Evolutionary conservation across 2,797 vertebrate species (phyloP).

Genomic region (Lithobates pipiens): DNA sequence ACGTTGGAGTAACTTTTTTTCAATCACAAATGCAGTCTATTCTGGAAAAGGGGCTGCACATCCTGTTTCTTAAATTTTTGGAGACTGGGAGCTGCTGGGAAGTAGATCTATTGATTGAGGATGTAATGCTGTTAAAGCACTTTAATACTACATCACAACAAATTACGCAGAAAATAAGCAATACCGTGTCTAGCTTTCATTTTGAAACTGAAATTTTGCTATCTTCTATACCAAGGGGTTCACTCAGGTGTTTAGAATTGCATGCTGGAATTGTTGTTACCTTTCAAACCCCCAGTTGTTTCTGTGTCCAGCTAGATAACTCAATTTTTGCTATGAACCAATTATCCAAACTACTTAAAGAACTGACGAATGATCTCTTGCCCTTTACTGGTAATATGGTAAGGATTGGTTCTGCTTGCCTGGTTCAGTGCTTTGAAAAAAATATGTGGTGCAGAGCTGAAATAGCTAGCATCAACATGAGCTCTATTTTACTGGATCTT

Average conservation of each 20-base stretch:
- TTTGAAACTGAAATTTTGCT: background rate
- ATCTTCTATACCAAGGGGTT: conserved; percentile 65
- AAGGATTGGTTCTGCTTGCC: conserved; percentile 76
- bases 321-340: conserved; percentile 72
- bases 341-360: conserved; percentile 76
- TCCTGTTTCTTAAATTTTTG: conserved; percentile 75
- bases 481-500: conserved; percentile 73
- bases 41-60: conserved; percentile 69
- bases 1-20: conserved; percentile 59
- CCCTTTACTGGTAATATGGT: conserved; percentile 73
- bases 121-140: conserved; percentile 66
- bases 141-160: conserved; percentile 31
- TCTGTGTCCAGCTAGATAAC: conserved; percentile 81
- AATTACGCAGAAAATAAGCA: background rate
- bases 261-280: conserved; percentile 78
- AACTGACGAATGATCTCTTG: conserved; percentile 72
- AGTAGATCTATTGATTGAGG: conserved; percentile 76
- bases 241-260: conserved; percentile 68
- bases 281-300: conserved; percentile 80
- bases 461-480: conserved; percentile 71
- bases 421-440: conserved; percentile 73
- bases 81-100: conserved; percentile 73
- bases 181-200: background rate
- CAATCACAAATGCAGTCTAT: conserved; percentile 64
- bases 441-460: conserved; percentile 86